A percentile compares a stretch with the other conserved stretches of the same genome.
These are phyloP conservation scores for Rhinophrynus dorsalis DNA, from an alignment of 2,797 vertebrate genomes.

Conservation along the genomic window DNA sequence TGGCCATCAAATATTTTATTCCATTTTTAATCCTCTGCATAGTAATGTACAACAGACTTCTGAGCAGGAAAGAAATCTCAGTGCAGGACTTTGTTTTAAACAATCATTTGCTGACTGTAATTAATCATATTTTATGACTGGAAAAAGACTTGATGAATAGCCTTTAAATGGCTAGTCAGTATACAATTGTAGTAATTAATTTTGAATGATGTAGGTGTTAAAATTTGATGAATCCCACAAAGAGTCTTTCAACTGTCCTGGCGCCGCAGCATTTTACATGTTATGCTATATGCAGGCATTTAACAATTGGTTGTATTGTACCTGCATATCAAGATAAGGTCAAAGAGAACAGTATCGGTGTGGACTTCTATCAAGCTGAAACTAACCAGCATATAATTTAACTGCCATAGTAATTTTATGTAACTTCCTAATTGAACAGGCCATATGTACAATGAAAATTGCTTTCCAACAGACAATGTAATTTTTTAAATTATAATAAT, in stretches of 20 bases:
- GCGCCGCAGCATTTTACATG: slow-evolving; percentile 24
- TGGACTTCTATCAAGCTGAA: slow-evolving; percentile 26
- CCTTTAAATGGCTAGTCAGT: slow-evolving; percentile 40
- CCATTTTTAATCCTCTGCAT: slow-evolving; percentile 3
- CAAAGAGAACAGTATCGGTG: slow-evolving; percentile 28
- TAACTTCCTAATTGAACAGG: slow-evolving; percentile 26
- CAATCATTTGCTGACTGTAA: slow-evolving; percentile 32
- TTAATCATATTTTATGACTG: slow-evolving; percentile 48
- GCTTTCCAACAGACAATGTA: slow-evolving; percentile 12
- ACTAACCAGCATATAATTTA: slow-evolving; percentile 21
- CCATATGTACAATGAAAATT: slow-evolving; percentile 21
- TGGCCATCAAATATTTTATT: slow-evolving; percentile 21
- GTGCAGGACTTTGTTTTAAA: slow-evolving; percentile 21
- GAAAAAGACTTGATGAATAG: slow-evolving; percentile 42
- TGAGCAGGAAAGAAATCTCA: slow-evolving; percentile 28
- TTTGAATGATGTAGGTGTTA: slow-evolving; percentile 41
- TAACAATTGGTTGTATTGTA: slow-evolving; percentile 34
- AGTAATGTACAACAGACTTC: slow-evolving; percentile 22
- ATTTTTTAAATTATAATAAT: slow-evolving; percentile 35
- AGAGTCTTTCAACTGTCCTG: slow-evolving; percentile 28
- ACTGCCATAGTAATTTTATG: slow-evolving; percentile 40
- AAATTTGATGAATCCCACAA: slow-evolving; percentile 39
- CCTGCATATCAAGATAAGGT: slow-evolving; percentile 40
- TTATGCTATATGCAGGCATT: slow-evolving; percentile 35
- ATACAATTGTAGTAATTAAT: slow-evolving; percentile 48